Evolutionary conservation across 1,140 invertebrate species (phyloP), one percentile per base, ranked within the genome.

Genomic region (Sesamia nonagrioides): DNA sequence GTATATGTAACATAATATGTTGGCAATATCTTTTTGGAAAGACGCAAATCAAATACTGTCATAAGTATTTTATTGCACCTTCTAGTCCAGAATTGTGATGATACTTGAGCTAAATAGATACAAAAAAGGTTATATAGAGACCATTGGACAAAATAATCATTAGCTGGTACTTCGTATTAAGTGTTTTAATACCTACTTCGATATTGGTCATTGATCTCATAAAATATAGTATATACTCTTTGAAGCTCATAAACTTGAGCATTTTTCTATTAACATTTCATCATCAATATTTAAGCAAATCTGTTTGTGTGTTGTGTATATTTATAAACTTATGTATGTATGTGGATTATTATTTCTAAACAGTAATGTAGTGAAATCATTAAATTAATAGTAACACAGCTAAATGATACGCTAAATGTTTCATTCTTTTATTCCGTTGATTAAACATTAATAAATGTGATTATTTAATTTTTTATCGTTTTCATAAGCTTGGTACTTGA

Each of bases 261-360:
- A 18, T 60, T 42, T 74, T 50, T 48, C 40, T 60, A 74, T 40
- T 21, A 40, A 77, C 17, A 40, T 40, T 68, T 77, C 21, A 42
- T 21, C 74, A 61, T 48, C 58, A 27, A 18, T 42, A 63, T 37
- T 68, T 66, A 21, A 77, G 48, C 35, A 66, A 61, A 77, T 11
- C 61, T 21, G 50, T 77, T 77, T 54, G 50, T 66, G 74, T 77
- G 50, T 68, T 54, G 74, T 77, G 74, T 54, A 68, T 54, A 69
- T 69, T 15, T 69, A 50, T 17, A 42, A 9, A 35, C 8, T 17
- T 37, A 61, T 37, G 5, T 61, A 63, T 50, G 42, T 27, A 58
- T 54, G 17, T 73, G 52, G 27, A 66, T 40, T 77, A 66, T 68
- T 42, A 42, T 77, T 77, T 76, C 35, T 56, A 35, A 27, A 63